These are phyloP conservation scores for Hafferia zeledoni DNA, from an alignment of 2,797 vertebrate genomes.

Conservation along the genomic window DNA sequence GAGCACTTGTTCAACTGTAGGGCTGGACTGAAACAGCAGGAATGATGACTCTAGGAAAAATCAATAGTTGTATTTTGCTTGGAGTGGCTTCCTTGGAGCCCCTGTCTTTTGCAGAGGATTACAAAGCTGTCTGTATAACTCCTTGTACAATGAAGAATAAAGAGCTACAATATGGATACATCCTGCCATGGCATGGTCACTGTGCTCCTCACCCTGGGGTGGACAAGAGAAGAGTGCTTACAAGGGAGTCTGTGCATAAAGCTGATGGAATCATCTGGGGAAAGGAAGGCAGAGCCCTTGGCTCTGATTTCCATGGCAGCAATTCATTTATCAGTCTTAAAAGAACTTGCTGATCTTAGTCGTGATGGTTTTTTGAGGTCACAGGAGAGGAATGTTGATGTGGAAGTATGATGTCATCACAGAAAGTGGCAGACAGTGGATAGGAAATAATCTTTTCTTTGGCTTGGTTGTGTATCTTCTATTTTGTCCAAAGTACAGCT, in stretches of 20 bases:
- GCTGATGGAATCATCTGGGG: background rate
- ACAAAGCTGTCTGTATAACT: background rate
- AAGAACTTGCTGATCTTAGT: background rate
- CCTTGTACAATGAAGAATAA: background rate
- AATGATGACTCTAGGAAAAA: background rate
- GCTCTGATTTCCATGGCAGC: background rate
- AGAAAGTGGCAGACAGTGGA: background rate
- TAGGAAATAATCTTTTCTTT: background rate
- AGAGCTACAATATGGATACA: background rate
- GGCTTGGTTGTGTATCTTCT: background rate
- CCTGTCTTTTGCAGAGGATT: background rate
- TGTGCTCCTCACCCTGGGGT: background rate
- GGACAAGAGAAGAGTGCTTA: background rate
- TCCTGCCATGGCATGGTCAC: background rate
- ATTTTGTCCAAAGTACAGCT: rapidly evolving
- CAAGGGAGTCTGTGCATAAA: background rate
- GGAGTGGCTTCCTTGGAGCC: background rate
- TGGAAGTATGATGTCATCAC: background rate
- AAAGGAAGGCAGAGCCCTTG: background rate
- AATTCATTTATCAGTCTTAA: background rate
- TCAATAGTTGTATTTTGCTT: background rate
- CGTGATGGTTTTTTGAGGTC: background rate
- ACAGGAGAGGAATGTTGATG: background rate
- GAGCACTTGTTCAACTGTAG: background rate
- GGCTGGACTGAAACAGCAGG: background rate